Conservation (phyloP, 2,888 invertebrate genomes). For the Odontocerum albicorne region DNA sequence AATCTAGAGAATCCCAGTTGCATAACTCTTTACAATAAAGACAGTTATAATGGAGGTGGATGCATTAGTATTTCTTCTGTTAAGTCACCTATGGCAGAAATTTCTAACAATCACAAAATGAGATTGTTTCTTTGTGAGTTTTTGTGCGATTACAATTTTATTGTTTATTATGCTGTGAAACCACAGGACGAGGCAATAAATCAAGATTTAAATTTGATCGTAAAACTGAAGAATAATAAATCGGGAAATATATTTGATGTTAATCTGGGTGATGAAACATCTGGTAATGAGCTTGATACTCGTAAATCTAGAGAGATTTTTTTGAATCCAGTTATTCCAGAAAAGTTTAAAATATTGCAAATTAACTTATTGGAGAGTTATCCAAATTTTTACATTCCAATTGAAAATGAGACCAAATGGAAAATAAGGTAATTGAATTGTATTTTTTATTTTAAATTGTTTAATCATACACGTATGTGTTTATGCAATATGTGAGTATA, state of each 20-base stretch:
- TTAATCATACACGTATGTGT: not conserved
- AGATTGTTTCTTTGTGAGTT: constrained; percentile 51
- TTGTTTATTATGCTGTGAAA: constrained; percentile 51
- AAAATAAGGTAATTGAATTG: constrained; percentile 44
- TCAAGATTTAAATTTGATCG: constrained; percentile 44
- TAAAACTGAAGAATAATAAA: constrained; percentile 39
- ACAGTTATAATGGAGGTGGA: constrained; percentile 57
- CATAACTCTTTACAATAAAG: constrained; percentile 45
- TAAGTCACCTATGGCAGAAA: constrained; percentile 40
- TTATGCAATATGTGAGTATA: not conserved
- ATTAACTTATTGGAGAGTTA: constrained; percentile 45
- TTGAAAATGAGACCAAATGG: constrained; percentile 49
- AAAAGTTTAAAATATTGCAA: constrained; percentile 41
- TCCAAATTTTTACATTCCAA: constrained; percentile 49
- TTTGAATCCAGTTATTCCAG: constrained; percentile 20
- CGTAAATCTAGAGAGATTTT: not conserved
- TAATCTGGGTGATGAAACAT: constrained; percentile 38
- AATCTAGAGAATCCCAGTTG: constrained; percentile 39
- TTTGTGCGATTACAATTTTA: constrained; percentile 40
- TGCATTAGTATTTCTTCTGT: constrained; percentile 52
- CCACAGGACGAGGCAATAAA: constrained; percentile 36
- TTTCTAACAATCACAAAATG: constrained; percentile 37
- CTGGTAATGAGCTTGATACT: not conserved
- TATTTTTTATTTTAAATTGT: not conserved
- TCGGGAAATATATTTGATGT: constrained; percentile 36